Evolutionary conservation across 2,113 vertebrate genomes (phyloP).

Genomic region (Thunnus thynnus): DNA sequence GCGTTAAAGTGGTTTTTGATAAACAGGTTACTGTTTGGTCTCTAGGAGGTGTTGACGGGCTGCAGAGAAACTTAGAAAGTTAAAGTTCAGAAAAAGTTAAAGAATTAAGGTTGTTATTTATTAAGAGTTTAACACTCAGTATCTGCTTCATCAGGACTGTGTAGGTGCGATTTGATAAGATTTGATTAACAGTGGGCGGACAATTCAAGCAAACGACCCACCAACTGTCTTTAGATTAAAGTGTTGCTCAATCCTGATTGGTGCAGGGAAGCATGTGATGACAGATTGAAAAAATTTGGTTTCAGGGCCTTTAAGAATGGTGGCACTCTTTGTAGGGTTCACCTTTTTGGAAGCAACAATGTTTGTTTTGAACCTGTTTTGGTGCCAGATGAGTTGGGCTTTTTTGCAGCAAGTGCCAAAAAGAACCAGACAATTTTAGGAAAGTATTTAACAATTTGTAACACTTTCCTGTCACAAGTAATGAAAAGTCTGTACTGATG

Average conservation of each 20-base stretch:
- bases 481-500: neutral
- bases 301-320: slow-evolving; percentile 1
- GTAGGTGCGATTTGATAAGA: neutral
- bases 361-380: slow-evolving; percentile 26
- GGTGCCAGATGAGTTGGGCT: neutral
- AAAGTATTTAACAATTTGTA: neutral
- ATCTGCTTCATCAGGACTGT: slow-evolving; percentile 4
- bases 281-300: slow-evolving; percentile 1
- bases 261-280: too few relatives aligned
- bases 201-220: too few relatives aligned
- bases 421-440: neutral
- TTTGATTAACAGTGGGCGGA: too few relatives aligned
- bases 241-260: too few relatives aligned
- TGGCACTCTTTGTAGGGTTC: neutral
- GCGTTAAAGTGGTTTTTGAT: neutral
- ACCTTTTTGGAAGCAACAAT: neutral
- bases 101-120: slow-evolving; percentile 25
- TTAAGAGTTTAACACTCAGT: slow-evolving; percentile 23
- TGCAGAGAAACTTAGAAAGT: neutral
- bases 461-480: slow-evolving; percentile 13
- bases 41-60: slow-evolving; percentile 3
- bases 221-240: too few relatives aligned
- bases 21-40: slow-evolving; percentile 14
- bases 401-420: neutral
- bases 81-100: neutral